phyloP scores from a whole-genome alignment of 1,140 invertebrate species.

The Homarus americanus region DNA sequence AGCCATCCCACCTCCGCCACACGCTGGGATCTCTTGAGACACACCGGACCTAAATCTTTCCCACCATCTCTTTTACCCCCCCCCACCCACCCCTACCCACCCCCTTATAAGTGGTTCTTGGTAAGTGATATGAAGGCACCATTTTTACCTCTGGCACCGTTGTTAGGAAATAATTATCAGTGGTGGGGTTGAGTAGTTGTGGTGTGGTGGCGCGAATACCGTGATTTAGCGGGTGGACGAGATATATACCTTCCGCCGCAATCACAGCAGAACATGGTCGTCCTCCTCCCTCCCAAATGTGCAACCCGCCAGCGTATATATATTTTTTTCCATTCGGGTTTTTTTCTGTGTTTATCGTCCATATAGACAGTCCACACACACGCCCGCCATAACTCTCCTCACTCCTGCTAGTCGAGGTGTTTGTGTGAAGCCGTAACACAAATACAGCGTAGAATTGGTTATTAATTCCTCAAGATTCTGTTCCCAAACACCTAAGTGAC shows the following conservation, averaged over 20 bases:
- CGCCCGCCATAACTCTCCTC: background rate
- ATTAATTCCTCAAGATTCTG: constrained; percentile 3
- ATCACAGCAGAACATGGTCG: constrained; percentile 14
- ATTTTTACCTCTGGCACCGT: no score
- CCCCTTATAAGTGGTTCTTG: no score
- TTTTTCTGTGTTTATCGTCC: background rate
- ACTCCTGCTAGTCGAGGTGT: no score
- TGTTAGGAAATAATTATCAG: background rate
- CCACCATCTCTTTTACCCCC: no score
- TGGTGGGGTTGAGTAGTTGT: background rate
- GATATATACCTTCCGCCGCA: background rate
- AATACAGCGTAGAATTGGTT: background rate
- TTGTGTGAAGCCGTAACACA: no score
- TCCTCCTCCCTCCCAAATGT: no score
- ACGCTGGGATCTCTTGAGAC: no score
- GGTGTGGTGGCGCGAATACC: background rate
- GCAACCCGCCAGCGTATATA: no score
- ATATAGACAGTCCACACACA: background rate
- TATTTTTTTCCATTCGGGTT: background rate
- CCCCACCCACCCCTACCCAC: no score
- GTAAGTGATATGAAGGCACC: no score
- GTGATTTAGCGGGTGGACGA: background rate
- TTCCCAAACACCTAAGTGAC: background rate
- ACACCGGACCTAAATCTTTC: no score
- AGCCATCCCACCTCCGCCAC: no score